These are phyloP conservation scores for Bathynomus jamesi DNA, from an alignment of 1,140 invertebrate species.

Conservation along the genomic window DNA sequence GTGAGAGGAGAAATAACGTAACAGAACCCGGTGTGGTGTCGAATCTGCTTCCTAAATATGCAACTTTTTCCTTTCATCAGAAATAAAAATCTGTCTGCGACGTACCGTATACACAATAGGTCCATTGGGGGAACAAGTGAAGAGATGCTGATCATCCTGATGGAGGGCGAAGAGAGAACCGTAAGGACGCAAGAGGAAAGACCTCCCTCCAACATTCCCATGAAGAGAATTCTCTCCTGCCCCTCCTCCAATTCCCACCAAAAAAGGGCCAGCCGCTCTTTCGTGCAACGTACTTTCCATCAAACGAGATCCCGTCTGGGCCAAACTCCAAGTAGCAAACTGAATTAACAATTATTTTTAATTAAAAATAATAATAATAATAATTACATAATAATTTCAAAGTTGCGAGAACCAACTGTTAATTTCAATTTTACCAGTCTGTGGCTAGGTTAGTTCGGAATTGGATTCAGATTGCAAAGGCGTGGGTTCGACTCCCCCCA, in stretches of 20 bases:
- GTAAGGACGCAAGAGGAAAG: constrained; percentile 8
- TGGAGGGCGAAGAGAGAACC: constrained; percentile 9
- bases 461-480: no score
- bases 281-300: constrained; percentile 2
- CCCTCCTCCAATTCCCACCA: neutral
- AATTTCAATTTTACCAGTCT: no score
- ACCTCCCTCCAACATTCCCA: neutral
- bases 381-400: neutral
- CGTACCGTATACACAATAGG: constrained; percentile 12
- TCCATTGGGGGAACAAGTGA: constrained; percentile 10
- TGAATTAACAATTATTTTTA: neutral
- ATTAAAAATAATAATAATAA: neutral
- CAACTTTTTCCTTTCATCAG: no score
- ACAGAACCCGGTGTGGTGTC: no score
- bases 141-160: constrained; percentile 6
- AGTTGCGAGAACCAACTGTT: neutral
- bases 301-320: constrained; percentile 1
- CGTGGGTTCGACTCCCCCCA: no score
- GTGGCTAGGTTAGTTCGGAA: no score
- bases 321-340: constrained; percentile 3
- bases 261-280: constrained; percentile 11
- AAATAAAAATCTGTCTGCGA: no score
- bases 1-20: no score
- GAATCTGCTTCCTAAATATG: no score
- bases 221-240: neutral